Evolutionary conservation across 2,113 vertebrate species (phyloP), one percentile per base, ranked within the genome.

Genomic region (Macquaria australasica): DNA sequence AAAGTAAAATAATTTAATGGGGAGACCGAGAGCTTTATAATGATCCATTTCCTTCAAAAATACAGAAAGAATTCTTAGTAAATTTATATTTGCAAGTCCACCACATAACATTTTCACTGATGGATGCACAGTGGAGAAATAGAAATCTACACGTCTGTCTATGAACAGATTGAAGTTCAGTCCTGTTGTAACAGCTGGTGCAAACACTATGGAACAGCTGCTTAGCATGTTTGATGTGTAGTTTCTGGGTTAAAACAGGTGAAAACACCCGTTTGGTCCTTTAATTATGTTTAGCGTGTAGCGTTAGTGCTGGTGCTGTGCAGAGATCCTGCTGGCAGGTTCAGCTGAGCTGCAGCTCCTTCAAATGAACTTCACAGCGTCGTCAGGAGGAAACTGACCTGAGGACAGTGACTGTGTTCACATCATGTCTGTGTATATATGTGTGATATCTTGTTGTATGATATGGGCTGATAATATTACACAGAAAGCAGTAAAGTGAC

Each of bases 381-480:
- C 41, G 9, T 20, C 15, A 51, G 15, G 15, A 50, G 37, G 25
- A 73, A 53, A 34, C 69, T 23, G 69, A 71, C 48, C 28, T 72
- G 67, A 70, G 67, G 1, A 0, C 67, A 50, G 67, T 48, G 66
- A 48, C 43, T 31, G 48, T 9, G 14, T 51, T 7, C 50, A 51
- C 50, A 51, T 5, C 50, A 51, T 4, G 3, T 6, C 21, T 55
- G 34, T 84, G 77, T 89, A 76, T 48, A 68, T 75, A 68, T 81
- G 73, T 78, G 77, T 31, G 3, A 84, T 90, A 50, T 51, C 31
- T 81, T 48, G 20, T 82, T 83, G 60, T 87, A 85, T 81, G 28
- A 62, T 69, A 60, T 50, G 23, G 53, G 58, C 48, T n/a, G 4
- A 72, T 45, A 69, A 7, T 53, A 69, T 48, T 21, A 0, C 21